These are phyloP conservation scores for Sorex araneus DNA, from an alignment of 2,113 vertebrate genomes.

Conservation along the genomic window DNA sequence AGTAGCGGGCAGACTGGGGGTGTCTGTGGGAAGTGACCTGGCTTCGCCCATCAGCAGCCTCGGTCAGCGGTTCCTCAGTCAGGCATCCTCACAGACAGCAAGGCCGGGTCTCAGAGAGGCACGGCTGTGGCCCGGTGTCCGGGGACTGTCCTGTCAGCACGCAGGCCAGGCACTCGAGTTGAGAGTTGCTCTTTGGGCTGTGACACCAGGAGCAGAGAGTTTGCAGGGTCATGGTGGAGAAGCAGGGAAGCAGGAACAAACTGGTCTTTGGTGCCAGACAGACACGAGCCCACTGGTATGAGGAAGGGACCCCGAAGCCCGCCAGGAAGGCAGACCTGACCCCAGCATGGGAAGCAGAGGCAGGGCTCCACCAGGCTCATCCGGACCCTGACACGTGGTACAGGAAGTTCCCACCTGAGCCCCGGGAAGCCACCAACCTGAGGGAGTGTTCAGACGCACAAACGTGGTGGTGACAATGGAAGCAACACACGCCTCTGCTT, in stretches of 20 bases:
- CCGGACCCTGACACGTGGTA: neutral
- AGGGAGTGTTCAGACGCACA: too few relatives aligned
- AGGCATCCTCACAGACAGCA: too few relatives aligned
- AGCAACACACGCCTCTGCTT: neutral
- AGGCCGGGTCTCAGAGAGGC: neutral
- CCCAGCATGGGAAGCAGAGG: fast-evolving
- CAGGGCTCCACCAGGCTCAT: fast-evolving
- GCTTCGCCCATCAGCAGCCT: neutral
- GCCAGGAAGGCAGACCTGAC: neutral
- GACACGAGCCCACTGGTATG: neutral
- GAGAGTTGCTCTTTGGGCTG: neutral
- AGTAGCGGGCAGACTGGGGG: neutral
- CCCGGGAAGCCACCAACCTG: neutral
- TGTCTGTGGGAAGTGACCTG: too few relatives aligned
- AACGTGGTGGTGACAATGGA: neutral
- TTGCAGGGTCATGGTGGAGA: neutral
- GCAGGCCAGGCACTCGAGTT: neutral
- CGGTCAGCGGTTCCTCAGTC: neutral
- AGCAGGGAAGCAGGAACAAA: neutral
- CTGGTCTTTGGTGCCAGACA: neutral
- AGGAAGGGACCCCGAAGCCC: neutral
- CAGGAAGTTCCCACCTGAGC: neutral
- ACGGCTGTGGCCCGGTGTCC: neutral
- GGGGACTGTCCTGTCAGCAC: neutral
- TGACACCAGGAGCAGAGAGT: neutral